Conservation (phyloP, 2,113 vertebrate genomes). For the Leptodactylus fuscus region DNA sequence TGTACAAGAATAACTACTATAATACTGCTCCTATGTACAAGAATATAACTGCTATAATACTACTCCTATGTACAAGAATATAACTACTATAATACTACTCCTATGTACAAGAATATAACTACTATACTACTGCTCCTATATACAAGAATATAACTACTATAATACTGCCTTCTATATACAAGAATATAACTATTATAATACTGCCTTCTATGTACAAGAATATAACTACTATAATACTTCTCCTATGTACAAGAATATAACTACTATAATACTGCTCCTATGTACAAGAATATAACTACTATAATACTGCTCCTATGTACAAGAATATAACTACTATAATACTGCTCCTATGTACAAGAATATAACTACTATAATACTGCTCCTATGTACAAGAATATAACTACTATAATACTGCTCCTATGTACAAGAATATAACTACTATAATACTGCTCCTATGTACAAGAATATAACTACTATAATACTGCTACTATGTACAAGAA, state of each 20-base stretch:
- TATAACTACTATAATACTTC: neutral
- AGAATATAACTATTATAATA: neutral
- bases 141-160: conserved; percentile 1
- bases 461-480: neutral
- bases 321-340: conserved; percentile 4
- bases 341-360: neutral
- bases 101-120: too few relatives aligned
- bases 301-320: neutral
- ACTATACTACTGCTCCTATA: neutral
- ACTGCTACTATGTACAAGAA: neutral
- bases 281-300: conserved; percentile 7
- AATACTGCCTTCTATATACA: neutral
- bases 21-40: neutral
- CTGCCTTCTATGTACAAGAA: neutral
- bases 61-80: neutral
- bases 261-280: neutral
- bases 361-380: neutral
- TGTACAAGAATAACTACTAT: conserved; percentile 1
- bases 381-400: neutral
- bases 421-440: conserved; percentile 2
- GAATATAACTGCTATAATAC: too few relatives aligned
- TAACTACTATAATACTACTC: neutral
- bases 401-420: conserved; percentile 7
- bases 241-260: neutral
- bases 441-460: too few relatives aligned